phyloP scores from a whole-genome alignment of 2,888 invertebrate species.

The Prenolepis imparis region DNA sequence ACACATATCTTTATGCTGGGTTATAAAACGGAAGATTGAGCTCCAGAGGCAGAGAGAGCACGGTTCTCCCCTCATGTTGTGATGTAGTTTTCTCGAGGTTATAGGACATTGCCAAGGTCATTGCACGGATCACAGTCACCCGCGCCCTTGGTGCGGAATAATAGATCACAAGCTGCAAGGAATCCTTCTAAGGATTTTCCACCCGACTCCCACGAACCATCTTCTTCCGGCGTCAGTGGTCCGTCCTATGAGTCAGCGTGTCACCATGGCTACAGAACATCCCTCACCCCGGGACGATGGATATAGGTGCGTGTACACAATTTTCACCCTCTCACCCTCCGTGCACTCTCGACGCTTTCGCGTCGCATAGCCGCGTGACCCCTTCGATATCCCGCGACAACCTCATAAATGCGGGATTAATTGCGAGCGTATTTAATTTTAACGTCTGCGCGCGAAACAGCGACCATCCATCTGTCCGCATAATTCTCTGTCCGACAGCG shows the following conservation, averaged over 20 bases:
- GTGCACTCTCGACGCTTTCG: not conserved
- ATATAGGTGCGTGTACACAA: constrained; percentile 56
- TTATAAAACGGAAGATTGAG: constrained; percentile 17
- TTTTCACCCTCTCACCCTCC: constrained; percentile 41
- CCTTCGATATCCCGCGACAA: constrained; percentile 54
- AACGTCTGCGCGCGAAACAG: constrained; percentile 31
- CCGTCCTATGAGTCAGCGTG: constrained; percentile 73
- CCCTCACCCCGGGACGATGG: constrained; percentile 56
- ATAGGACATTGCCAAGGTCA: constrained; percentile 56
- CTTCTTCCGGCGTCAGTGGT: constrained; percentile 58
- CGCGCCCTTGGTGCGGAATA: constrained; percentile 50
- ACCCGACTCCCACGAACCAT: constrained; percentile 29
- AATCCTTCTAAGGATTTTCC: constrained; percentile 61
- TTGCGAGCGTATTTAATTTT: constrained; percentile 72
- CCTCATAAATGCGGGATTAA: constrained; percentile 71
- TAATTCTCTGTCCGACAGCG: constrained; percentile 24
- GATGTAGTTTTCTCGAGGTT: constrained; percentile 42
- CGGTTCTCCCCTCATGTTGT: not conserved
- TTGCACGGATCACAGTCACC: constrained; percentile 54
- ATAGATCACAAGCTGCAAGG: constrained; percentile 46
- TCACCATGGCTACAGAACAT: constrained; percentile 74
- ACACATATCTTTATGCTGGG: not conserved
- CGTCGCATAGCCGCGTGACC: constrained; percentile 39
- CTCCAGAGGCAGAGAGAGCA: not conserved
- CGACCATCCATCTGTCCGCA: constrained; percentile 4